Conservation (phyloP, 2,888 invertebrate genomes). For the Noctua janthina region DNA sequence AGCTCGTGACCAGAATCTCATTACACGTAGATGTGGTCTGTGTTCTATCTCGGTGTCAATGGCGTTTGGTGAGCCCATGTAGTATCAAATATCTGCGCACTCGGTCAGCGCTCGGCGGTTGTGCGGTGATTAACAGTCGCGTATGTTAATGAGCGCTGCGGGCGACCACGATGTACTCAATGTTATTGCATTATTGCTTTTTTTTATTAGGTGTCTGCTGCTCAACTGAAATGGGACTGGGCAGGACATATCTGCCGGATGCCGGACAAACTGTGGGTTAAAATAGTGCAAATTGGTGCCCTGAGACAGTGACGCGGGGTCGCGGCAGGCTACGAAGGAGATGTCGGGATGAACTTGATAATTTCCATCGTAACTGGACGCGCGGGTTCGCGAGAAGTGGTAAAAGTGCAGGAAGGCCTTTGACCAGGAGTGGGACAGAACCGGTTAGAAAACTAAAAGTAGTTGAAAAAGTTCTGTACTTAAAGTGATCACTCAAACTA, state of each 20-base stretch:
- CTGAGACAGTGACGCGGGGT: not conserved
- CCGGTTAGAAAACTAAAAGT: not conserved
- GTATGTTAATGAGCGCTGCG: not conserved
- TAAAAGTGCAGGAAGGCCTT: not conserved
- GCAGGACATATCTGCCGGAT: too few relatives aligned
- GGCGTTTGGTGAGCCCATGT: not conserved
- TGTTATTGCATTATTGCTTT: not conserved
- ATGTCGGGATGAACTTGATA: not conserved
- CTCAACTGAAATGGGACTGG: not conserved
- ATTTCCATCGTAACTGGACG: not conserved
- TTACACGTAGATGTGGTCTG: not conserved
- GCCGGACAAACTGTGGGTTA: not conserved
- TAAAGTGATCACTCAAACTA: not conserved
- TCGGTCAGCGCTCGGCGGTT: not conserved
- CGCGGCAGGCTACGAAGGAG: not conserved
- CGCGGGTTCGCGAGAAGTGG: not conserved
- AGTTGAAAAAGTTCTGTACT: not conserved
- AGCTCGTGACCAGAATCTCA: not conserved
- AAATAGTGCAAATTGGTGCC: not conserved
- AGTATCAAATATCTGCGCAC: not conserved
- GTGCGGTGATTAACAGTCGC: not conserved
- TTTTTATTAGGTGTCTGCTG: not conserved
- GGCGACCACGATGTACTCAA: not conserved
- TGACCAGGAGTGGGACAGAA: not conserved
- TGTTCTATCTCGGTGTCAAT: slow-evolving; percentile 1